Conservation (phyloP, 2,113 vertebrate species). For the Donacobius atricapilla region DNA sequence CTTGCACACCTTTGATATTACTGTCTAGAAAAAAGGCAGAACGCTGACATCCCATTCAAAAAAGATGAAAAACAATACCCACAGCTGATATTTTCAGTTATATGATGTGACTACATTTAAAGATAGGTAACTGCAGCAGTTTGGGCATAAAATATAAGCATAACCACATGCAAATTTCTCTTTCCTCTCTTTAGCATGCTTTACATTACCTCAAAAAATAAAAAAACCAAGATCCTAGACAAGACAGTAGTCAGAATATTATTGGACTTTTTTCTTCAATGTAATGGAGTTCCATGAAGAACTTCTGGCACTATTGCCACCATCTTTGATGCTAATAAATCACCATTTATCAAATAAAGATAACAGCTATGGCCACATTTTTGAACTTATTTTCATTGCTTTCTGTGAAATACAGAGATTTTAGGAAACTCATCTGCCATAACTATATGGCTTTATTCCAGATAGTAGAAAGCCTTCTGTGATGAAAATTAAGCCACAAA, state of each 20-base stretch:
- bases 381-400: background rate
- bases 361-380: background rate
- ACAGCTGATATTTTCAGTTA: background rate
- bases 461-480: conserved; percentile 10
- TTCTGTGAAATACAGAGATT: background rate
- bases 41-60: background rate
- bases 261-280: conserved; percentile 6
- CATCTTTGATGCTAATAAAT: conserved; percentile 11
- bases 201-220: conserved; percentile 19
- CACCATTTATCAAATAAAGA: conserved; percentile 6
- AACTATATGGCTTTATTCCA: conserved; percentile 25
- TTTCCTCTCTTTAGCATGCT: conserved; percentile 22
- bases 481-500: conserved; percentile 39
- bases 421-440: conserved; percentile 1
- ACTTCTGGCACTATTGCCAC: background rate
- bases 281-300: background rate
- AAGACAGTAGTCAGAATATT: conserved; percentile 8
- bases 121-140: background rate
- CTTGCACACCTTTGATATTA: background rate
- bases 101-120: conserved; percentile 10
- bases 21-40: background rate
- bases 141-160: background rate
- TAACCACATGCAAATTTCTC: conserved; percentile 54
- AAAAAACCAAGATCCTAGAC: conserved; percentile 10
- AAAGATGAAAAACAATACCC: background rate